Evolutionary conservation across 2,113 vertebrate genomes (phyloP).

Genomic region (Bubo bubo): DNA sequence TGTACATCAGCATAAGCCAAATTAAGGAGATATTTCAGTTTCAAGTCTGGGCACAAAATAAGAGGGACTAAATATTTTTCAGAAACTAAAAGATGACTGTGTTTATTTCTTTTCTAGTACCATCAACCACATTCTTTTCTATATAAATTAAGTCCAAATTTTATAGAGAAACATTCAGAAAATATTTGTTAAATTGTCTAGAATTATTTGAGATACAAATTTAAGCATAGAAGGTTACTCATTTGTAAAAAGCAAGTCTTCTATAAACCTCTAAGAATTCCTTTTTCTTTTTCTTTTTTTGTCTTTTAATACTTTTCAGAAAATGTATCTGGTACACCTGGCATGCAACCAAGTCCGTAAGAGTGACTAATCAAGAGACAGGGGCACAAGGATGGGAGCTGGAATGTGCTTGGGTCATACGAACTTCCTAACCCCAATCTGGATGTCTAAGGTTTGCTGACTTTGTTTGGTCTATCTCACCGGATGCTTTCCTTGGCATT

Average conservation of each 20-base stretch:
- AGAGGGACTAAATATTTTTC: neutral
- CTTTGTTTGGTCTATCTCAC: constrained; percentile 9
- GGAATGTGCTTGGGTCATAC: neutral
- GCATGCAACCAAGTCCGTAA: neutral
- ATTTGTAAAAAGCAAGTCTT: neutral
- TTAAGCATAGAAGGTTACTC: neutral
- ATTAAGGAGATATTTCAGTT: neutral
- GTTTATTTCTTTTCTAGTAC: neutral
- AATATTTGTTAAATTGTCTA: neutral
- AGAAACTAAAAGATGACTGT: neutral
- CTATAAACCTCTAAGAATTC: neutral
- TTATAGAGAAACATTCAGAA: neutral
- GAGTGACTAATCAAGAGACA: neutral
- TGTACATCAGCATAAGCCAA: neutral
- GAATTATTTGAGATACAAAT: neutral
- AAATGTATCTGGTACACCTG: neutral
- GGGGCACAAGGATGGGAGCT: neutral
- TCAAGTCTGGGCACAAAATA: neutral
- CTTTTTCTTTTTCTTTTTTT: neutral
- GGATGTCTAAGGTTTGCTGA: neutral
- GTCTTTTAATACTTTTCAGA: neutral
- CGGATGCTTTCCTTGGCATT: constrained; percentile 60
- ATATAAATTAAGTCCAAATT: neutral
- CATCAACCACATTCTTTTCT: neutral
- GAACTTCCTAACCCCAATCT: neutral